phyloP scores from a whole-genome alignment of 2,888 invertebrate species.

The Phytoseiulus persimilis region DNA sequence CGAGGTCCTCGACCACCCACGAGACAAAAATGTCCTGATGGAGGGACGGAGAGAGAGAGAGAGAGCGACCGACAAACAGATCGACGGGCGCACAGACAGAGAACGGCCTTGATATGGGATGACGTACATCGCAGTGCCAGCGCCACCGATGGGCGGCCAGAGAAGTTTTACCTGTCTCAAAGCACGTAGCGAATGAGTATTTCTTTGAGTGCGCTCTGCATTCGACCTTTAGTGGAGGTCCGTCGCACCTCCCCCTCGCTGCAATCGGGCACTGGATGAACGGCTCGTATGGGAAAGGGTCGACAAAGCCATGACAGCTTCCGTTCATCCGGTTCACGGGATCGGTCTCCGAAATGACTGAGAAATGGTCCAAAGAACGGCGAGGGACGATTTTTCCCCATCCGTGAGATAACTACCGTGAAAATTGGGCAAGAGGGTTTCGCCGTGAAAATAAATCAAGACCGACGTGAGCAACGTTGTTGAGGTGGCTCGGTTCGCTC shows the following conservation, averaged over 20 bases:
- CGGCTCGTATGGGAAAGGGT: too few species aligned
- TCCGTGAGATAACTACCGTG: too few species aligned
- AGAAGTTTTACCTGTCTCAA: conserved; percentile 1
- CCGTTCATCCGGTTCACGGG: too few species aligned
- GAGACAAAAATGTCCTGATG: not conserved
- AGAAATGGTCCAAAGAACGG: too few species aligned
- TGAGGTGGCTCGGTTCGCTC: too few species aligned
- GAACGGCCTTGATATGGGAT: not conserved
- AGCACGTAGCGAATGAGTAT: not conserved
- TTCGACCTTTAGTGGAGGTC: not conserved
- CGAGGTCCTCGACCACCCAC: not conserved
- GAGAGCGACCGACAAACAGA: not conserved
- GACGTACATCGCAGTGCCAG: not conserved
- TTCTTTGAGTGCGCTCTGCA: not conserved
- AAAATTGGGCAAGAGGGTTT: too few species aligned
- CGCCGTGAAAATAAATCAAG: too few species aligned
- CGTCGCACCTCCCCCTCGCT: not conserved
- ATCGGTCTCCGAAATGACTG: too few species aligned
- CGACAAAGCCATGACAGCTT: too few species aligned
- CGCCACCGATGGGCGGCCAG: conserved; percentile 28
- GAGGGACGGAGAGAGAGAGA: not conserved
- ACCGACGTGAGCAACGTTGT: too few species aligned
- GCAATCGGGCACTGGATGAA: not conserved
- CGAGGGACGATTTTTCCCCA: too few species aligned
- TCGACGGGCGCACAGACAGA: not conserved